A percentile compares a stretch with the other conserved stretches of the same genome.
Conservation (phyloP, 2,888 invertebrate genomes). For the Buathra laborator region DNA sequence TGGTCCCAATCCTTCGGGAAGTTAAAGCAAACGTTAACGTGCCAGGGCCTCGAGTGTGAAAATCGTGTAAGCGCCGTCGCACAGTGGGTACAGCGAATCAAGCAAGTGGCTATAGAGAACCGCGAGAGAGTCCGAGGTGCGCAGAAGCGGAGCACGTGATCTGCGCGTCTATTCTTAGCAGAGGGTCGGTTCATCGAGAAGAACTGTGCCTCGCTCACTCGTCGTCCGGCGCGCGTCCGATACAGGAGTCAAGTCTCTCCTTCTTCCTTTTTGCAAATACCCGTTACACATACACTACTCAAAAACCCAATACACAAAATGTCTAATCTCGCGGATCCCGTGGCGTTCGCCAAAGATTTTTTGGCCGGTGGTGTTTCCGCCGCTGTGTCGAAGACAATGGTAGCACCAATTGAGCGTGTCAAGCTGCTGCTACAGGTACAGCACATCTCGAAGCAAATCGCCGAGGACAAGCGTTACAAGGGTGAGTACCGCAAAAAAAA, state of each 20-base stretch:
- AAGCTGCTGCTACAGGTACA: constrained; percentile 97
- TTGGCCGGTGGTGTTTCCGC: constrained; percentile 96
- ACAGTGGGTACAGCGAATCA: not conserved
- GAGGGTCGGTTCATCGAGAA: constrained; percentile 80
- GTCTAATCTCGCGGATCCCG: constrained; percentile 89
- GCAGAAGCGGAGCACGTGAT: constrained; percentile 81
- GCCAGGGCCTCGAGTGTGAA: constrained; percentile 76
- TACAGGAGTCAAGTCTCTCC: constrained; percentile 81
- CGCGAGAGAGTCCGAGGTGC: constrained; percentile 74
- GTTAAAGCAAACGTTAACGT: constrained; percentile 54
- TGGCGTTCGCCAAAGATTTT: constrained; percentile 95
- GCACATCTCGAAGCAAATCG: constrained; percentile 96
- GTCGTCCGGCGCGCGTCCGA: constrained; percentile 87
- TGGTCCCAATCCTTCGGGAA: not conserved
- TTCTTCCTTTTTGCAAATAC: constrained; percentile 81
- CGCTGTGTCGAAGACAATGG: constrained; percentile 96
- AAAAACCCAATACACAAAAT: constrained; percentile 78
- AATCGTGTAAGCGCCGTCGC: constrained; percentile 2
- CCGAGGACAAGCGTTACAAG: constrained; percentile 95
- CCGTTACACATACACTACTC: constrained; percentile 74
- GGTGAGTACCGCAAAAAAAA: constrained; percentile 86
- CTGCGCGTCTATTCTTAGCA: constrained; percentile 84
- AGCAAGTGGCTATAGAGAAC: constrained; percentile 58
- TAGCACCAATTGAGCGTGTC: constrained; percentile 98
- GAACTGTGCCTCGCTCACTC: constrained; percentile 84